phyloP scores from a whole-genome alignment of 2,113 vertebrate species.

The Psittacus erithacus region DNA sequence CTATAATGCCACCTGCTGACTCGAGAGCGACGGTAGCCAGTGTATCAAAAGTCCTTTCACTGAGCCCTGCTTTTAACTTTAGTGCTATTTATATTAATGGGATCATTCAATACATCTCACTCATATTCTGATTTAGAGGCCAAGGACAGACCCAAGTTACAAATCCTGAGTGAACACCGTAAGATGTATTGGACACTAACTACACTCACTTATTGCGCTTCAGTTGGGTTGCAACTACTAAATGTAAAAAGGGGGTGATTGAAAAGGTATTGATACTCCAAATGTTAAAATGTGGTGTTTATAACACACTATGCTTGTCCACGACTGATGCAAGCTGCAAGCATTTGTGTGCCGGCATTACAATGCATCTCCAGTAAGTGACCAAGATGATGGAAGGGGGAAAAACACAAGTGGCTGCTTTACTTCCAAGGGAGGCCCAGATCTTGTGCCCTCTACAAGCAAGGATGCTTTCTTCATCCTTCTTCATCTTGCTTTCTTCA shows the following conservation, averaged over 20 bases:
- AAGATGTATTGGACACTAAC: neutral
- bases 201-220: neutral
- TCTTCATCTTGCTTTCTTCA: neutral
- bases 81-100: constrained; percentile 63
- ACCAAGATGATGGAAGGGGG: neutral
- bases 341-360: neutral
- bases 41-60: constrained; percentile 52
- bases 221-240: neutral
- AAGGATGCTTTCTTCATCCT: neutral
- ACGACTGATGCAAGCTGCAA: neutral
- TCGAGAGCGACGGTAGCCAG: constrained; percentile 21
- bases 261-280: neutral
- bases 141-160: constrained; percentile 19
- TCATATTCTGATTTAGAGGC: constrained; percentile 51
- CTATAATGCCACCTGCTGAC: constrained; percentile 67
- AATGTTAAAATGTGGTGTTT: neutral
- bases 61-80: constrained; percentile 43
- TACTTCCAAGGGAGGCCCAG: neutral
- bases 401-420: neutral
- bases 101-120: constrained; percentile 38
- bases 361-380: neutral
- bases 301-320: neutral
- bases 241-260: neutral
- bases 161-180: neutral
- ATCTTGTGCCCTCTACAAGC: neutral